These are phyloP conservation scores for Penaeus vannamei DNA, from an alignment of 1,140 invertebrate species.

Conservation along the genomic window DNA sequence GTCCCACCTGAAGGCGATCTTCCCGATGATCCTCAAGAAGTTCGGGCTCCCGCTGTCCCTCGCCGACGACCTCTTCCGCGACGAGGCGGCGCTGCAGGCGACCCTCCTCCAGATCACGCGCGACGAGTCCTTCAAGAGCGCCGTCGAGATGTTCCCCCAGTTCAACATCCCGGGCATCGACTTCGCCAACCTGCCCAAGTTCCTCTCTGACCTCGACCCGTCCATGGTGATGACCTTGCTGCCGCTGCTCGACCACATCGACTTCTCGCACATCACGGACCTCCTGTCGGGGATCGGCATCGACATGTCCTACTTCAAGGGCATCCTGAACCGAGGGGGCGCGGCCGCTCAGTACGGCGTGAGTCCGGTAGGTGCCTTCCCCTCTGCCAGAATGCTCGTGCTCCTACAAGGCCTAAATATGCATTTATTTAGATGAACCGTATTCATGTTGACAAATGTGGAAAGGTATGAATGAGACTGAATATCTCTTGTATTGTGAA, in stretches of 20 bases:
- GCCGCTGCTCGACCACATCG: not conserved
- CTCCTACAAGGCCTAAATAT: too few species aligned
- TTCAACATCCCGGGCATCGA: not conserved
- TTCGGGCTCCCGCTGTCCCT: conserved; percentile 48
- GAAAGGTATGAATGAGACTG: too few species aligned
- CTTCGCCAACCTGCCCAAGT: not conserved
- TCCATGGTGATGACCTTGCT: conserved; percentile 9
- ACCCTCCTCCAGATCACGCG: conserved; percentile 31
- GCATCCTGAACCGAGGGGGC: conserved; percentile 23
- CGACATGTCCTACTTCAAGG: conserved; percentile 36
- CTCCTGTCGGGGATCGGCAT: conserved; percentile 1
- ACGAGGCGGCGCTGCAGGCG: conserved; percentile 24
- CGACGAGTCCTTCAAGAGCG: not conserved
- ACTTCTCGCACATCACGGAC: conserved; percentile 30
- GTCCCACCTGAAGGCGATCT: conserved; percentile 16
- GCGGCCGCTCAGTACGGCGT: conserved; percentile 25
- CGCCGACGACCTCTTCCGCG: conserved; percentile 27
- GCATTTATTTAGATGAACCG: too few species aligned
- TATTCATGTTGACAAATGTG: too few species aligned
- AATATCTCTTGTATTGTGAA: too few species aligned
- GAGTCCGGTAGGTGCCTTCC: not conserved
- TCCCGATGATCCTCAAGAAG: conserved; percentile 39
- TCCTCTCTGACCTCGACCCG: conserved; percentile 10
- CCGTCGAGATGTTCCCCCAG: not conserved
- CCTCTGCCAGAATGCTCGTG: too few species aligned